Percentiles rank a stretch among this genome's conserved stretches.
Evolutionary conservation across 2,888 invertebrate genomes (phyloP).

Genomic region (Deilephila elpenor): DNA sequence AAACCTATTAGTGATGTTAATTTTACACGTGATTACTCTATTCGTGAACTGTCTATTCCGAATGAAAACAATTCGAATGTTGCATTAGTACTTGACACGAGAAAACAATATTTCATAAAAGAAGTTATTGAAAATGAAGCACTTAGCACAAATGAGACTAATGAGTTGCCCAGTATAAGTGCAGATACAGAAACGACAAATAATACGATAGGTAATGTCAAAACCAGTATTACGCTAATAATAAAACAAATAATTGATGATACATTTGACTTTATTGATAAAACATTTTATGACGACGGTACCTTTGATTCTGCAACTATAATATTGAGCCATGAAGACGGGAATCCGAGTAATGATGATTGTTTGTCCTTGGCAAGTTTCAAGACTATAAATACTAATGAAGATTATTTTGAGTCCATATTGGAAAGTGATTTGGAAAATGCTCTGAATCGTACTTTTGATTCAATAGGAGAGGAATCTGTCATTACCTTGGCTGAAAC

Average conservation of each 20-base stretch:
- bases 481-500: conserved; percentile 46
- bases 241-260: conserved; percentile 63
- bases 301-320: conserved; percentile 51
- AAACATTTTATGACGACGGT: conserved; percentile 39
- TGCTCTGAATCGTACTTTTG: conserved; percentile 52
- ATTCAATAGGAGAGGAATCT: conserved; percentile 50
- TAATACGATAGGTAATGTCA: background rate
- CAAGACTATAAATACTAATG: conserved; percentile 48
- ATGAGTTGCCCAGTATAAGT: conserved; percentile 1
- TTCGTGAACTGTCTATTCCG: background rate
- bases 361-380: conserved; percentile 50
- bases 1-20: conserved; percentile 1
- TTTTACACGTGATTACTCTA: background rate
- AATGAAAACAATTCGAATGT: background rate
- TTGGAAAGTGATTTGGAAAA: conserved; percentile 49
- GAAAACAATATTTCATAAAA: background rate
- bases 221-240: conserved; percentile 38
- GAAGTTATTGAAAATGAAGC: background rate
- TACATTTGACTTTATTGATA: conserved; percentile 53
- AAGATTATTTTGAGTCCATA: conserved; percentile 45
- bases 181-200: background rate
- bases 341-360: conserved; percentile 38
- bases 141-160: background rate
- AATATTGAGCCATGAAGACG: conserved; percentile 46
- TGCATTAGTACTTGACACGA: background rate